Evolutionary conservation across 2,797 vertebrate species (phyloP), one percentile per base, ranked within the genome.

Genomic region (Parauchenoglanis punctatus): DNA sequence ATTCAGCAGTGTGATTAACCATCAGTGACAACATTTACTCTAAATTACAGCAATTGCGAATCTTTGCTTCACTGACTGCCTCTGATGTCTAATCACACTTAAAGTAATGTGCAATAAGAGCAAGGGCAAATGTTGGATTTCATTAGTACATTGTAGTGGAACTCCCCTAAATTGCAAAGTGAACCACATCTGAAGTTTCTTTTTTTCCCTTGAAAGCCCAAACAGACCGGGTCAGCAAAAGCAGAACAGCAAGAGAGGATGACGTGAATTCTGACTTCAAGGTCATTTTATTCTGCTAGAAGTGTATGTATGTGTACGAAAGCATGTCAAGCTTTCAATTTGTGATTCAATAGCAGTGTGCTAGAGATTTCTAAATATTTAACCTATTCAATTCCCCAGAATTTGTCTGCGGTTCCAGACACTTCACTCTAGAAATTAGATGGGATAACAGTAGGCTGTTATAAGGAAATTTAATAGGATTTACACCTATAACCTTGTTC

Each of bases 41-140:
- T 63, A 72, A 82, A 61, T 73, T 86, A 82, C 56, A 81, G 77
- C 56, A 72, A 81, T n/a, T 83, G 81, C 58, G 77, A n/a, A 28
- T 65, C n/a, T 86, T 72, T 86, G 77, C 85, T 68, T 86, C 76
- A 81, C 61, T 84, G 72, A 76, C 86, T 68, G 72, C 86, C 54
- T 87, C 58, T 67, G 56, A 85, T 80, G 75, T 84, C 82, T 87
- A 84, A 80, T 84, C 82, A 87, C 52, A 61, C 75, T 80, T 59
- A 49, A 58, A 84, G 87, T 84, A 61, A 85, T 61, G 65, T 78
- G 46, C n/a, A 68, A n/a, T 44, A 78, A 67, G 59, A 82, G 54
- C 56, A 82, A 86, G 54, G 25, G 77, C 84, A 67, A 81, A 81
- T 81, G 80, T 81, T 58, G 35, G 67, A 72, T 70, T 85, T 70